A percentile compares a stretch with the other conserved stretches of the same genome.
phyloP scores from a whole-genome alignment of 2,888 invertebrate species.

The Micoletzkya japonica region DNA sequence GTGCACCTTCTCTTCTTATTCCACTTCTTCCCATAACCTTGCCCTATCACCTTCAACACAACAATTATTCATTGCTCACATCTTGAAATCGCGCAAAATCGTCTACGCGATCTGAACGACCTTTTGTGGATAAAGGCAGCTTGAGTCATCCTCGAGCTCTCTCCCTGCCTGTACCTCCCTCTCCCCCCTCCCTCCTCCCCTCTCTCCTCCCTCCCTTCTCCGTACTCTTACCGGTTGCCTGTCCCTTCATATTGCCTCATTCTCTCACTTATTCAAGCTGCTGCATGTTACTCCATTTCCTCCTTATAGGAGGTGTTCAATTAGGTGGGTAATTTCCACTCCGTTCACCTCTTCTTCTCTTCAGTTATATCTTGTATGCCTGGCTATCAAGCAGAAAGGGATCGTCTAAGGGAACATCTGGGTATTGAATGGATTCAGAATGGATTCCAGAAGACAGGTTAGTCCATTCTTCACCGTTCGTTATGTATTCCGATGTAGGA shows the following conservation, averaged over 20 bases:
- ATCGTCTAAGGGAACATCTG: slow-evolving; percentile 56
- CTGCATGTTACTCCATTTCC: background rate
- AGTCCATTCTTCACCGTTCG: slow-evolving; percentile 24
- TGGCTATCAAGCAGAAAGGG: slow-evolving; percentile 60
- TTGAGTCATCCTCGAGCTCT: slow-evolving; percentile 8
- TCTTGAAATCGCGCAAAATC: no score
- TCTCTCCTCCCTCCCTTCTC: slow-evolving; percentile 13
- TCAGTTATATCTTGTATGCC: slow-evolving; percentile 51
- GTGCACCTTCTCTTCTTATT: no score
- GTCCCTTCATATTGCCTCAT: background rate
- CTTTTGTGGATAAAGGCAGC: no score
- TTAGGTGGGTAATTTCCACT: background rate
- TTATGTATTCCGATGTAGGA: background rate
- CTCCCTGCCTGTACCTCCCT: background rate
- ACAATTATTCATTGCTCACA: no score
- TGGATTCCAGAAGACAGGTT: slow-evolving; percentile 51
- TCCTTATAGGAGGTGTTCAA: background rate
- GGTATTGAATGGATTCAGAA: slow-evolving; percentile 61
- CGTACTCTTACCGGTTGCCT: slow-evolving; percentile 19
- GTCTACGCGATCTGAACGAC: no score
- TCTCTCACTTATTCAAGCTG: background rate
- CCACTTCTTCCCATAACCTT: no score
- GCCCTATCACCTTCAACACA: no score
- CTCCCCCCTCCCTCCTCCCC: background rate
- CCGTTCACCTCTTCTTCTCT: slow-evolving; percentile 11